Percentiles rank a stretch among this genome's conserved stretches.
phyloP scores from a whole-genome alignment of 2,113 vertebrate species.

The Tragelaphus buxtoni region DNA sequence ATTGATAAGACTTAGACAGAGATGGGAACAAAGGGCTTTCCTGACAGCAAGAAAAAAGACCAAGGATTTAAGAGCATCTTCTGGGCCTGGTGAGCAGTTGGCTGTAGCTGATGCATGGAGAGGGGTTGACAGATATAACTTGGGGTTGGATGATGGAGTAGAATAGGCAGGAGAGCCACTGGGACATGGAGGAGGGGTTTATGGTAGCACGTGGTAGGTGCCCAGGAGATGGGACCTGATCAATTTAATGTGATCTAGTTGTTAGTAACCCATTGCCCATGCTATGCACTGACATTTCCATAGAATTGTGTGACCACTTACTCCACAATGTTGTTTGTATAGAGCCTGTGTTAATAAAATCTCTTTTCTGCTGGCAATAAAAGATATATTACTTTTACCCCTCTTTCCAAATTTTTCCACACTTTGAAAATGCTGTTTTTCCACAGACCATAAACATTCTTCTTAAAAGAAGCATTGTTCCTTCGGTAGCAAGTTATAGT shows the following conservation, averaged over 20 bases:
- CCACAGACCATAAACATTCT: not conserved
- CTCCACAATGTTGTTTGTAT: not conserved
- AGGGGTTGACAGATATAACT: rapidly evolving
- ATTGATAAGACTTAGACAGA: not conserved
- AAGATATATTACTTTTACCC: not conserved
- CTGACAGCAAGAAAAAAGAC: not conserved
- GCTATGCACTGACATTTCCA: rapidly evolving
- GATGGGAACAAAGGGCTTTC: not conserved
- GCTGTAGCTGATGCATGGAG: not conserved
- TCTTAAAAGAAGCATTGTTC: constrained; percentile 43
- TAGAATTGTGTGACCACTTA: not conserved
- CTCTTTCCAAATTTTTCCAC: not conserved
- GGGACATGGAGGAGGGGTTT: not conserved
- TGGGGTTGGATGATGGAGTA: not conserved
- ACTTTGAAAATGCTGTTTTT: not conserved
- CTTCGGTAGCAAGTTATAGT: not conserved
- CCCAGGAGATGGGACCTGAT: not conserved
- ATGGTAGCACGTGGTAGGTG: not conserved
- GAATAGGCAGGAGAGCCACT: not conserved
- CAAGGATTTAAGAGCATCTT: not conserved
- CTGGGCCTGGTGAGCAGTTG: not conserved
- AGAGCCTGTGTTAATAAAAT: not conserved
- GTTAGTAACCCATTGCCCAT: not conserved
- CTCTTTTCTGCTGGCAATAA: not conserved
- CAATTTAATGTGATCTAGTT: not conserved